Evolutionary conservation across 2,113 vertebrate species (phyloP).

Genomic region (Ictalurus punctatus): DNA sequence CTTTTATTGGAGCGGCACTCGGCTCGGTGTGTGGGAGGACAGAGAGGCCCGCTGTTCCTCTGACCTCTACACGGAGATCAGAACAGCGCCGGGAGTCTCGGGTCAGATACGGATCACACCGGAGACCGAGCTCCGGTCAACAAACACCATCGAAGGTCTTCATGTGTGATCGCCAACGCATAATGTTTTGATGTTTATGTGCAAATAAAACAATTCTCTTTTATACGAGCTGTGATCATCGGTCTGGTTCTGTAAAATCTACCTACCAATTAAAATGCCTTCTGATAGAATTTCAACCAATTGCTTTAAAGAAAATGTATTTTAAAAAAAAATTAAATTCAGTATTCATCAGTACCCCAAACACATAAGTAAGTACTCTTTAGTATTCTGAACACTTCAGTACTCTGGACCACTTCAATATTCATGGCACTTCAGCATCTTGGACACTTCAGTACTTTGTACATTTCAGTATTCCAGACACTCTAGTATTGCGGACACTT

Average conservation of each 20-base stretch:
- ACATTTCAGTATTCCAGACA: too few relatives aligned
- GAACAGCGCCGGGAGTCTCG: constrained; percentile 27
- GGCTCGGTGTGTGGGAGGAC: constrained; percentile 44
- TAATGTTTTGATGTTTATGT: neutral
- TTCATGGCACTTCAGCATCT: neutral
- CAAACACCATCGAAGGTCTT: neutral
- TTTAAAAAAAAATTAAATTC: neutral
- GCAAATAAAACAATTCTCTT: neutral
- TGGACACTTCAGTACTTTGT: neutral
- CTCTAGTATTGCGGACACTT: neutral
- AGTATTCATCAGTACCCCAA: neutral
- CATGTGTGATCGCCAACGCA: neutral
- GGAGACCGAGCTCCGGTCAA: neutral
- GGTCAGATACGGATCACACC: constrained; percentile 32
- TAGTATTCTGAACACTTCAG: neutral
- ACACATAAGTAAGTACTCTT: neutral
- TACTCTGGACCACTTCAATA: neutral
- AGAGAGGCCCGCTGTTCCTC: constrained; percentile 54
- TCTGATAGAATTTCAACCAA: neutral
- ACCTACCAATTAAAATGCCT: neutral
- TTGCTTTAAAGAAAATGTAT: neutral
- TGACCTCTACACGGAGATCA: constrained; percentile 39
- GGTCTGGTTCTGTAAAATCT: neutral
- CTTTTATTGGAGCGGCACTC: constrained; percentile 47
- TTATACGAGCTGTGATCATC: neutral